Conservation (phyloP, 2,797 vertebrate species). For the Gymnopithys bicolor region DNA sequence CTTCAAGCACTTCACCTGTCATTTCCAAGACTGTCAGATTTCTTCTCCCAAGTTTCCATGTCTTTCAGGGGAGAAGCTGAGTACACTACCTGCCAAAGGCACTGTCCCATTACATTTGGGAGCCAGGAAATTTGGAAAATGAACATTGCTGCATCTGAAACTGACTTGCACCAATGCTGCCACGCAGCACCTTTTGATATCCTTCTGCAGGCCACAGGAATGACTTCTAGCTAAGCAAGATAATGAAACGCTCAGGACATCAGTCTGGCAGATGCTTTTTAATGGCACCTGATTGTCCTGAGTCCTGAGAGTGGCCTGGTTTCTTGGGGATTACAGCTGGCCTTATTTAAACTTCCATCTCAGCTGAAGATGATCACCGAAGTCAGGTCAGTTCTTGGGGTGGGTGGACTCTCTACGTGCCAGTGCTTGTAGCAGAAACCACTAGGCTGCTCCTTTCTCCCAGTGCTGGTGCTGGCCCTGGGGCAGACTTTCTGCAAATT, state of each 20-base stretch:
- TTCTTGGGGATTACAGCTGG: conserved; percentile 24
- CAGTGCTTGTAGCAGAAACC: background rate
- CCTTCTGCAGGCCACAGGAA: background rate
- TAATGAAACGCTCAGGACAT: background rate
- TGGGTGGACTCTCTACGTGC: background rate
- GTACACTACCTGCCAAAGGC: background rate
- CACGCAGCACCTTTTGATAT: background rate
- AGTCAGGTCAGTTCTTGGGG: background rate
- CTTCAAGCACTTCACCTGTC: background rate
- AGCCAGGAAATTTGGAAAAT: background rate
- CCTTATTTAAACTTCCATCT: conserved; percentile 45
- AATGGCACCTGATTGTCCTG: conserved; percentile 24
- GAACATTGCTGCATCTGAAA: background rate
- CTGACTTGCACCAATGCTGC: background rate
- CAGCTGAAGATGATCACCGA: background rate
- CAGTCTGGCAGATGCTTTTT: conserved; percentile 25
- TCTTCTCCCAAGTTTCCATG: background rate
- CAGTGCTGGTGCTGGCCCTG: background rate
- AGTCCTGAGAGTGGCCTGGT: conserved; percentile 38
- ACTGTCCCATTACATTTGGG: background rate
- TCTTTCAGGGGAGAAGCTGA: background rate
- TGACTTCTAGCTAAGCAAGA: background rate
- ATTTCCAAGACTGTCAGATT: background rate
- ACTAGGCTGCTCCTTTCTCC: background rate
- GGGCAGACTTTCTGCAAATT: background rate